These are phyloP conservation scores for Beroe forskalii DNA, from an alignment of 37 sponge, comb jelly and placozoan genomes.

Conservation along the genomic window DNA sequence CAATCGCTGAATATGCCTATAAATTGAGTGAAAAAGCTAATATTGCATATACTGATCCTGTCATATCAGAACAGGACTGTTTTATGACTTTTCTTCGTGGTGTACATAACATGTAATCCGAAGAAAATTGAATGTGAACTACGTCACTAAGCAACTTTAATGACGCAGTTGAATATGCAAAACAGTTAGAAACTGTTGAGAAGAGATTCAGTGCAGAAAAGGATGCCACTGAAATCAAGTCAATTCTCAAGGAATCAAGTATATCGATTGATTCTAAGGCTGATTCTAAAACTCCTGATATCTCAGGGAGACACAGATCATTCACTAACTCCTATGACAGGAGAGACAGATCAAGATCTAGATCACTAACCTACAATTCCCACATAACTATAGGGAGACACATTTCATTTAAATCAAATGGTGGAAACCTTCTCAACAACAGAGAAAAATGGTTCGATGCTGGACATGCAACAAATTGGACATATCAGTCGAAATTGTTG, in stretches of 20 bases:
- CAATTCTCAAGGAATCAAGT: background rate
- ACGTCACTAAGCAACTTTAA: background rate
- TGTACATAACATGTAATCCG: background rate
- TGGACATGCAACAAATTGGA: too few relatives aligned
- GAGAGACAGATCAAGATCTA: background rate
- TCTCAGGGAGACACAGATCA: too few relatives aligned
- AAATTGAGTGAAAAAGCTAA: background rate
- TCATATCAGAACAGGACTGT: background rate
- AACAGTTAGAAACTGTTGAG: background rate
- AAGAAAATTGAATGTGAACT: background rate
- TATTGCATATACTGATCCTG: background rate
- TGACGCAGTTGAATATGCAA: slow-evolving; percentile 15
- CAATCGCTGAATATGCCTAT: background rate
- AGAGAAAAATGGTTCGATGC: too few relatives aligned
- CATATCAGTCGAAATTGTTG: too few relatives aligned
- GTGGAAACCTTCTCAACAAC: too few relatives aligned
- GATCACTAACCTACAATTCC: too few relatives aligned
- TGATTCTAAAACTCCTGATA: too few relatives aligned
- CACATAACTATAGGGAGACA: too few relatives aligned
- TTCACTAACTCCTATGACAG: too few relatives aligned
- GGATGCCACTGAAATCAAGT: background rate
- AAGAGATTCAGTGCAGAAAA: background rate
- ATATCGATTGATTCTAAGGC: background rate
- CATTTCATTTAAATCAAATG: too few relatives aligned
- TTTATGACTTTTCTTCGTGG: background rate